Base-by-base conservation (phyloP, 2,888 invertebrate genomes). In the Chalcis sispes region DNA sequence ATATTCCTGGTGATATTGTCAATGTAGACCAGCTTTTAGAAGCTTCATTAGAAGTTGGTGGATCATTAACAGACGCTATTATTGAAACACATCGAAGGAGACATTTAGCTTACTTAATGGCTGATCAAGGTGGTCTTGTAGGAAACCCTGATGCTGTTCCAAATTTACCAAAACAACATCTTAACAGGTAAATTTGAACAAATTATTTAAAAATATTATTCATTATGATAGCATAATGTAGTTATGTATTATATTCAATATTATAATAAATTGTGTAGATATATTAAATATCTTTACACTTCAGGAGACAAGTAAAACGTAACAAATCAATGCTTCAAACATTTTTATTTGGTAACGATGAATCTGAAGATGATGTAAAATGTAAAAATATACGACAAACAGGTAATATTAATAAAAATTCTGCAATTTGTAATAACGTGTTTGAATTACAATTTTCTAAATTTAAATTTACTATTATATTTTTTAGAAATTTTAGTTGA, bases 331-430 rank as follows among this genome's bases (percentile, higher is more conserved):
- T 98, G 79, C 93, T 98, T 79, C 96, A 97, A 87, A 91, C 95
- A 72, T 92, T 98, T 83, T 90, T 98, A 23, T 96, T 96, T 89
- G 96, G 96, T 46, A 94, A 94, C 86, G 94, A 94, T 79, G 92
- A 91, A 79, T 93, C 91, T 78, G 93, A 94, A 84, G 96, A 97
- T 82, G 95, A 96, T 88, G 91, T 95, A 15, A 95, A 98, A 87
- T 96, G 95, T 77, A 99, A 99, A 89, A 99, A 99, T 90, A 96
- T 99, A 66, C 94, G 96, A 79, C 99, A 99, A 90, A 99, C 99
- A 75, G 90, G 91, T 90, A 80, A 66, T 62, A 46, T 32, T 36
- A 50, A 61, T n/a, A 7, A 25, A 18, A 15, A 42, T 62, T n/a
- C 20, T 48, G 29, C 29, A 40, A 46, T 46, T 32, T 58, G 18